Evolutionary conservation across 2,888 invertebrate species (phyloP).

Genomic region (Acronicta alni): DNA sequence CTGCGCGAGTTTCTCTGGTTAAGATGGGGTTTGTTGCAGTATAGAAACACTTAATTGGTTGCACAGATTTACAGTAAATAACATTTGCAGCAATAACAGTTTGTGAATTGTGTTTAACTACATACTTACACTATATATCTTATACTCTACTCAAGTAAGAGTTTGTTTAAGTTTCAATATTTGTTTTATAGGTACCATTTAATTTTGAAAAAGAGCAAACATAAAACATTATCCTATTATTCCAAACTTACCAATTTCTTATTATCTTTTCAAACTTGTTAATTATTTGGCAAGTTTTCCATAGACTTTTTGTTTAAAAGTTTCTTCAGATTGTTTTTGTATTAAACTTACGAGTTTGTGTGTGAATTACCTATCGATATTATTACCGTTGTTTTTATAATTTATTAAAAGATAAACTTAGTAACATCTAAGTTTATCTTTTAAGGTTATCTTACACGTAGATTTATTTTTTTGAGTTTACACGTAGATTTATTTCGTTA

Average conservation of each 20-base stretch:
- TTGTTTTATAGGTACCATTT: no score
- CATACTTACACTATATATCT: no score
- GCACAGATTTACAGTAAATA: background rate
- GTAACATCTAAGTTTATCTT: no score
- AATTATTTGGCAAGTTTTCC: constrained; percentile 21
- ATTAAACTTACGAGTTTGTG: background rate
- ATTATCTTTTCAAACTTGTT: constrained; percentile 28
- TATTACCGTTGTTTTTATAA: background rate
- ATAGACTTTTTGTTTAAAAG: constrained; percentile 23
- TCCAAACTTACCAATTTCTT: constrained; percentile 15
- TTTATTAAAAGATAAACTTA: no score
- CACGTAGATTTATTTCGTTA: no score
- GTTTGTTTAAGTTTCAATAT: no score
- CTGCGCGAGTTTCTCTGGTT: background rate
- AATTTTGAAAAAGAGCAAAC: no score
- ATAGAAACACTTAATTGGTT: background rate
- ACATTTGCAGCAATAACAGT: no score
- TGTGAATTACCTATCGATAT: constrained; percentile 2
- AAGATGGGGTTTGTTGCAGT: background rate
- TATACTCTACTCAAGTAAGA: no score
- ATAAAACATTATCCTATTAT: background rate
- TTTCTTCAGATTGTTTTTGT: constrained; percentile 7
- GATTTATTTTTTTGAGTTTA: no score
- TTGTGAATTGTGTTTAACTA: no score
- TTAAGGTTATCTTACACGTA: no score